Conservation (phyloP, 2,113 vertebrate genomes). For the Tinamus guttatus region DNA sequence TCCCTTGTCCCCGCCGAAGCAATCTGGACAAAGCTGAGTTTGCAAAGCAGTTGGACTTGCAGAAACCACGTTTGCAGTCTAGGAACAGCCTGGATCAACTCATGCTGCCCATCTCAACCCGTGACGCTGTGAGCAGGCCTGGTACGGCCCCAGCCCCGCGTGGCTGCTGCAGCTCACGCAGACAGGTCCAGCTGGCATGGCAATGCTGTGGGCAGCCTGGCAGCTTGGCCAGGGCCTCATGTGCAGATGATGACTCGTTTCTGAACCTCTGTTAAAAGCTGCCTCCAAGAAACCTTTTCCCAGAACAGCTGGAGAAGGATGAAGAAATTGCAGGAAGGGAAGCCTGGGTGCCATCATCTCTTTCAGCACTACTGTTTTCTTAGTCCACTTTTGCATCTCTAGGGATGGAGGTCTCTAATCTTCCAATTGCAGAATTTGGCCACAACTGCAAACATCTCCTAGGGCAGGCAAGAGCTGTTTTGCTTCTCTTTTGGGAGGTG, state of each 20-base stretch:
- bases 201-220: background rate
- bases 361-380: background rate
- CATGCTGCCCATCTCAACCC: background rate
- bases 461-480: background rate
- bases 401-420: background rate
- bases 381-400: background rate
- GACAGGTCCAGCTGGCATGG: background rate
- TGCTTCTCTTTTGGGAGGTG: background rate
- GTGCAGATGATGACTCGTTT: background rate
- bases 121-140: background rate
- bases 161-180: background rate
- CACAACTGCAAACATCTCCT: background rate
- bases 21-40: background rate
- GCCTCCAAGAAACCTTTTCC: background rate
- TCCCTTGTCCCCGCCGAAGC: background rate
- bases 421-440: background rate
- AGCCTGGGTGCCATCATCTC: background rate
- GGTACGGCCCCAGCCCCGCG: background rate
- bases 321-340: background rate
- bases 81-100: background rate
- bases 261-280: background rate
- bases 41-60: background rate
- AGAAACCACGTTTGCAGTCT: background rate
- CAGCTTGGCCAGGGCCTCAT: background rate
- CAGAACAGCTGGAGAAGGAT: background rate